Conservation (phyloP, 1,140 invertebrate species). For the Drosophila pectinifera region DNA sequence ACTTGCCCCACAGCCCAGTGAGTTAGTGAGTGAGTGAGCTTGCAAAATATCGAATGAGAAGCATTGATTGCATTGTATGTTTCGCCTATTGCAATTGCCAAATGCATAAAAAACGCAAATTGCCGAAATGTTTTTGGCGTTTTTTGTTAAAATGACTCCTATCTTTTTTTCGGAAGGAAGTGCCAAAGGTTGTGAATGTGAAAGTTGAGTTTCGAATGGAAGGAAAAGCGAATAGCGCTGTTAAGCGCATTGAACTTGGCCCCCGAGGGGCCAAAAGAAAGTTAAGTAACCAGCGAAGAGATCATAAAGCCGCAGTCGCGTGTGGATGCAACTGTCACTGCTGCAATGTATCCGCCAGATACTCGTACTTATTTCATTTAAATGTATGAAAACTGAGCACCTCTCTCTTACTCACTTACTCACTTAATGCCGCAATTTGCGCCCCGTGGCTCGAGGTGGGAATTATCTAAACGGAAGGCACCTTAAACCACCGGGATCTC, state of each 20-base stretch:
- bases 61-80: slow-evolving; percentile 51
- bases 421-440: slow-evolving; percentile 41
- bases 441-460: slow-evolving; percentile 55
- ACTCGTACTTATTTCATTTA: slow-evolving; percentile 52
- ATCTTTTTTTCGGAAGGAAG: slow-evolving; percentile 47
- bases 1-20: slow-evolving; percentile 47
- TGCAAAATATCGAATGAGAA: slow-evolving; percentile 52
- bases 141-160: slow-evolving; percentile 1
- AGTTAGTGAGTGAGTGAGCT: slow-evolving; percentile 28
- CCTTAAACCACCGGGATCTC: slow-evolving; percentile 31
- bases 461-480: slow-evolving; percentile 62
- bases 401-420: slow-evolving; percentile 53
- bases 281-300: slow-evolving; percentile 69
- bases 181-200: slow-evolving; percentile 77
- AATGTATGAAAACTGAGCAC: slow-evolving; percentile 60
- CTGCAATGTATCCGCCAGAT: slow-evolving; percentile 22
- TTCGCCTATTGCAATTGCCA: slow-evolving; percentile 41
- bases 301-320: slow-evolving; percentile 34
- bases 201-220: slow-evolving; percentile 60
- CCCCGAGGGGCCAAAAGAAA: slow-evolving; percentile 66
- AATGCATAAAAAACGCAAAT: slow-evolving; percentile 26
- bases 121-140: slow-evolving; percentile 18
- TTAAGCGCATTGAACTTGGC: slow-evolving; percentile 77
- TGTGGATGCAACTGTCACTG: slow-evolving; percentile 41
- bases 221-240: slow-evolving; percentile 48